Evolutionary conservation across 2,113 vertebrate genomes (phyloP).

Genomic region (Gymnocephalus cernua): DNA sequence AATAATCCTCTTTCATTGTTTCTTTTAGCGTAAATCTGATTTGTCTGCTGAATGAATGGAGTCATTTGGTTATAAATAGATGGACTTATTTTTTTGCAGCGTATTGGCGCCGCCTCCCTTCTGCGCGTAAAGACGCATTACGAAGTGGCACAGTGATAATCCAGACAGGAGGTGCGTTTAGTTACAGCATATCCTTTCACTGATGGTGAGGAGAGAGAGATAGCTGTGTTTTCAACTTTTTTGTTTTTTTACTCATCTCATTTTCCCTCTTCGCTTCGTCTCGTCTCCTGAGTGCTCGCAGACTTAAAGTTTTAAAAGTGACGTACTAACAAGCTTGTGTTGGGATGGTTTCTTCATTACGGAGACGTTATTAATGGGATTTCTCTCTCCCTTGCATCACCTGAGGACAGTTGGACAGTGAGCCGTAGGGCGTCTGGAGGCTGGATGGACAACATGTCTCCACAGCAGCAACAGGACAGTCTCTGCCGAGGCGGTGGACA

Average conservation of each 20-base stretch:
- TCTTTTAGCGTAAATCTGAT: slow-evolving; percentile 9
- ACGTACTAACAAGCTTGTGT: not conserved
- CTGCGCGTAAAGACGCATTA: slow-evolving; percentile 74
- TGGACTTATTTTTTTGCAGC: slow-evolving; percentile 28
- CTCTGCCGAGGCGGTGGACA: slow-evolving; percentile 52
- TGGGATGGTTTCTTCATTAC: slow-evolving; percentile 40
- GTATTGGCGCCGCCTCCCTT: slow-evolving; percentile 62
- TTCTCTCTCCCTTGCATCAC: slow-evolving; percentile 25
- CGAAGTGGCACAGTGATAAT: slow-evolving; percentile 70
- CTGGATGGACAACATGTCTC: slow-evolving; percentile 85
- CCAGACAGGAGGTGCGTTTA: slow-evolving; percentile 44
- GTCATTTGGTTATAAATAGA: slow-evolving; percentile 53
- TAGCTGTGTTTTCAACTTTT: not conserved
- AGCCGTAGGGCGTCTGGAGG: slow-evolving; percentile 40
- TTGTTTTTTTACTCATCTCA: accelerated
- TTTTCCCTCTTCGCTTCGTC: not conserved
- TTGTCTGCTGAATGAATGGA: slow-evolving; percentile 7
- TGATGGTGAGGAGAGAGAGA: slow-evolving; percentile 11
- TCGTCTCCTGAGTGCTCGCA: not conserved
- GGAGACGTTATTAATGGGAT: slow-evolving; percentile 36
- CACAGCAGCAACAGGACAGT: slow-evolving; percentile 77
- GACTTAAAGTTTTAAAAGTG: not conserved
- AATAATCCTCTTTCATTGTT: not conserved
- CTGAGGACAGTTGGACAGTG: slow-evolving; percentile 52
- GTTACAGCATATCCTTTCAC: slow-evolving; percentile 5